Base-by-base conservation (phyloP, 2,797 vertebrate genomes). In the Lepilemur ruficaudatus region DNA sequence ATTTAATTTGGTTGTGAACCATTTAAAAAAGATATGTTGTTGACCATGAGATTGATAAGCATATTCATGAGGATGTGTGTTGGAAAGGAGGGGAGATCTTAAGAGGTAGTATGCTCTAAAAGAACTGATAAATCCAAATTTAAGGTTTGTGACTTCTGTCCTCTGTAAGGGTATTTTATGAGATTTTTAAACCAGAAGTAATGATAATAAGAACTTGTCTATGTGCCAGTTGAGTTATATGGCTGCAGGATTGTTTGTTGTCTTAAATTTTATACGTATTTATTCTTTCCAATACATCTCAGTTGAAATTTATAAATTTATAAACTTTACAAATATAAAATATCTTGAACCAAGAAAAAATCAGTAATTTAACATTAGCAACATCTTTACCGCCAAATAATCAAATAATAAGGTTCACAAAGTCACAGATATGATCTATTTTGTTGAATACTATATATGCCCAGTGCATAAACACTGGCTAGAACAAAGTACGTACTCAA, bases 271-370 rank as follows among this genome's bases (percentile, higher is more conserved):
- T 67, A 50, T 93, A 73, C 93, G 9, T 55, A 20, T 72, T 89
- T 7, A 72, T 38, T 79, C 35, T 90, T 91, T 89, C 13, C 0
- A 76, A 22, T 61, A 55, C 7, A 38, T 86, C 22, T 48, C 30
- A 65, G 28, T 83, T 84, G 30, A 95, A 82, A 20, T 87, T 79
- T 43, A 38, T 93, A 83, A 4, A 70, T 65, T 80, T 80, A 78
- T 86, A 70, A 90, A 82, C 18, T 78, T 95, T 73, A 75, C 61
- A 93, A 91, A 67, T 57, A 73, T 18, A 76, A 48, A 93, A 59
- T 81, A 0, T 48, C 12, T 63, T 48, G 32, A 93, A 14, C 14
- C 50, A 79, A 80, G 10, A n/a, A 89, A 11, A 82, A 91, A 75
- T 52, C 43, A 57, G 63, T 76, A 70, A 59, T 89, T 93, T 92